These are phyloP conservation scores for Brevipalpus yothersi DNA, from an alignment of 1,140 invertebrate genomes.

Conservation along the genomic window DNA sequence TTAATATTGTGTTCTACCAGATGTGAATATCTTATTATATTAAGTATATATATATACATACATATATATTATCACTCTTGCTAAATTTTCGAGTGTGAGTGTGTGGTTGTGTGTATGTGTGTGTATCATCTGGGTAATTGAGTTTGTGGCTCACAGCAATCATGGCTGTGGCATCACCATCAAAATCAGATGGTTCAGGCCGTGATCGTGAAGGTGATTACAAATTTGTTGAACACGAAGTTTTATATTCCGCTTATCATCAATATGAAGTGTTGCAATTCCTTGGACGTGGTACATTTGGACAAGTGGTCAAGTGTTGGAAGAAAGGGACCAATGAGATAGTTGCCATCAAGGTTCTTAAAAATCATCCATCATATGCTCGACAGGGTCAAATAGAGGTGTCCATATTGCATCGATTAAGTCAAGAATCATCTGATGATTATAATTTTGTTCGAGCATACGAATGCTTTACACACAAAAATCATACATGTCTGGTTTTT, in stretches of 20 bases:
- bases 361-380: slow-evolving; percentile 98
- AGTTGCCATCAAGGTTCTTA: slow-evolving; percentile 97
- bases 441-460: slow-evolving; percentile 94
- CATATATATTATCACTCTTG: too few relatives aligned
- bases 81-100: too few relatives aligned
- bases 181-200: too few relatives aligned
- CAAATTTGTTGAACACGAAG: slow-evolving; percentile 91
- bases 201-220: slow-evolving; percentile 65
- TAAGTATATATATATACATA: too few relatives aligned
- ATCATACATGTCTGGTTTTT: slow-evolving; percentile 97
- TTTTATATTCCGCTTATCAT: slow-evolving; percentile 72
- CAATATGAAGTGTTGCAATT: slow-evolving; percentile 96
- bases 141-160: too few relatives aligned
- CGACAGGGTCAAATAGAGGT: slow-evolving; percentile 99
- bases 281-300: slow-evolving; percentile 85
- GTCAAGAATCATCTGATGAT: slow-evolving; percentile 89
- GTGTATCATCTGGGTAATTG: too few relatives aligned
- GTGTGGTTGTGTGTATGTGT: too few relatives aligned
- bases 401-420: slow-evolving; percentile 77
- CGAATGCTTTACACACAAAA: slow-evolving; percentile 99
- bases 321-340: slow-evolving; percentile 99
- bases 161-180: too few relatives aligned
- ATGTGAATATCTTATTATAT: too few relatives aligned
- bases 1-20: too few relatives aligned
- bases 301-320: slow-evolving; percentile 93